These are phyloP conservation scores for Dromaius novaehollandiae DNA, from an alignment of 2,113 vertebrate species.

Conservation along the genomic window DNA sequence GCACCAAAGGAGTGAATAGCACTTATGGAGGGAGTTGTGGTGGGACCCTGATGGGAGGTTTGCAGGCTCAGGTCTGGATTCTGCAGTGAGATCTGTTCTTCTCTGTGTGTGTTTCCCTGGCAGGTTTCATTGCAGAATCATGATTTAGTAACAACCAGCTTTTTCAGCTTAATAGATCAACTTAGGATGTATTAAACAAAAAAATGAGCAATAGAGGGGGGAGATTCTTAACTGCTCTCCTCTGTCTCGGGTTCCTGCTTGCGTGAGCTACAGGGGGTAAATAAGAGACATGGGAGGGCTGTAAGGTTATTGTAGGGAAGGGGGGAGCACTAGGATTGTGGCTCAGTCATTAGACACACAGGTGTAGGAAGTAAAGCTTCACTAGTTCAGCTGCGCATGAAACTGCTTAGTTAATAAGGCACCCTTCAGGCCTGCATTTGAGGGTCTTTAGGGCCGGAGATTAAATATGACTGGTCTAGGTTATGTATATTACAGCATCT, in stretches of 20 bases:
- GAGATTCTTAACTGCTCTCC: neutral
- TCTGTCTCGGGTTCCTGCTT: neutral
- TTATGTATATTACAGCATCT: neutral
- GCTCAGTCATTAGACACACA: neutral
- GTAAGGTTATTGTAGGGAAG: neutral
- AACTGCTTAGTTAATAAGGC: neutral
- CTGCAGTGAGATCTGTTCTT: neutral
- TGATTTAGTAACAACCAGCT: neutral
- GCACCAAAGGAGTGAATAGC: neutral
- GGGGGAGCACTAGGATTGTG: neutral
- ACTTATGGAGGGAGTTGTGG: neutral
- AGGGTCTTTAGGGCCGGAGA: neutral
- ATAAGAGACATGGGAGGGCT: accelerated
- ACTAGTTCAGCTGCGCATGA: neutral
- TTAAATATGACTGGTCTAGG: neutral
- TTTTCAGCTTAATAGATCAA: too few relatives aligned
- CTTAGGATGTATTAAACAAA: too few relatives aligned
- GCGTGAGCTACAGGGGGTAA: neutral
- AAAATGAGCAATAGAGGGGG: too few relatives aligned
- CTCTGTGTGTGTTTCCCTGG: accelerated
- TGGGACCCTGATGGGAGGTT: too few relatives aligned
- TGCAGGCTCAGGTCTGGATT: neutral
- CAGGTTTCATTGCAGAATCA: neutral
- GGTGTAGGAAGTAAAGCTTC: neutral
- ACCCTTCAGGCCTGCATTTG: neutral